These are phyloP conservation scores for Alectoris magna DNA, from an alignment of 2,797 vertebrate species.

Conservation along the genomic window DNA sequence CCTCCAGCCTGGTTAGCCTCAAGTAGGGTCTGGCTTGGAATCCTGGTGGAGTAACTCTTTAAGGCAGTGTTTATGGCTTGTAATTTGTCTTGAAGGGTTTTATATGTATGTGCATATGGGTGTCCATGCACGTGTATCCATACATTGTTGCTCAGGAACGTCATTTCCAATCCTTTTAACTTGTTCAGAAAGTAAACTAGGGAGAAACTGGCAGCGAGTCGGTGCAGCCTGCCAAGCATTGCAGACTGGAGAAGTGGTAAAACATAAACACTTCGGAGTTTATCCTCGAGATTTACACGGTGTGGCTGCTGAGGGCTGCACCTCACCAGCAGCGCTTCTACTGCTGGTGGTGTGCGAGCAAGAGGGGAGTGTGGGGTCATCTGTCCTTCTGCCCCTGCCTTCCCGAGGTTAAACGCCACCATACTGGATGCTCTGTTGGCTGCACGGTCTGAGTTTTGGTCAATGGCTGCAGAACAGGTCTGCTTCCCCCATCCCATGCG, in stretches of 20 bases:
- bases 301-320: not conserved
- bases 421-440: not conserved
- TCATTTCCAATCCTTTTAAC: slow-evolving; percentile 35
- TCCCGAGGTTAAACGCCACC: not conserved
- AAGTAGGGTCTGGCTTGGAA: not conserved
- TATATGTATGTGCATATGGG: not conserved
- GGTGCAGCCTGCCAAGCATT: slow-evolving; percentile 36
- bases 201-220: slow-evolving; percentile 50
- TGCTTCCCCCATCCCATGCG: not conserved
- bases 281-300: slow-evolving; percentile 43
- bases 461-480: not conserved
- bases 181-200: slow-evolving; percentile 54
- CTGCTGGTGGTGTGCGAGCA: rapidly evolving
- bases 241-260: slow-evolving; percentile 70
- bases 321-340: rapidly evolving
- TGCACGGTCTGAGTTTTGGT: not conserved
- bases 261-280: slow-evolving; percentile 71
- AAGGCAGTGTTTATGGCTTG: slow-evolving; percentile 28
- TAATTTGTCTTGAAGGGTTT: slow-evolving; percentile 39
- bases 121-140: not conserved
- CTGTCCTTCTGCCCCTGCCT: not conserved
- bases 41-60: not conserved
- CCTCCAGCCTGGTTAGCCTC: not conserved
- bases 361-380: not conserved
- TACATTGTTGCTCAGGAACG: not conserved